phyloP scores from a whole-genome alignment of 2,888 invertebrate species.

The Drymonia ruficornis region DNA sequence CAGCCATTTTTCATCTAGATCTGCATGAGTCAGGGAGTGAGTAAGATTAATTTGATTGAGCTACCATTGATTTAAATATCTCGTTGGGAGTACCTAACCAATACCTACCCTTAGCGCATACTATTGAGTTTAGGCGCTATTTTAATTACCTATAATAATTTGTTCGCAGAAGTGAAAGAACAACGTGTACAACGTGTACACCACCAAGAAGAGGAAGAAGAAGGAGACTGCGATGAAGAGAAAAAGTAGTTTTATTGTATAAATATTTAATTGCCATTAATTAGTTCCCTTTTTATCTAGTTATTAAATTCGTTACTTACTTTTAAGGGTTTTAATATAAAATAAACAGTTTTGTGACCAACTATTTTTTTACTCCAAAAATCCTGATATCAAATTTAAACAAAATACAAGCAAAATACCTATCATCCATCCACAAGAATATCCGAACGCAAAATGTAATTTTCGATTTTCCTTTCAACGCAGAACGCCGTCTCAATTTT shows the following conservation, averaged over 20 bases:
- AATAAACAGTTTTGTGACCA: not conserved
- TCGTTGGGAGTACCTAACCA: no score
- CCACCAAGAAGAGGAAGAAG: slow-evolving; percentile 40
- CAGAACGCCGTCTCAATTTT: no score
- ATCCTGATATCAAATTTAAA: no score
- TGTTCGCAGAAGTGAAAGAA: slow-evolving; percentile 12
- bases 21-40: no score
- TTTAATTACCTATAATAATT: slow-evolving; percentile 14
- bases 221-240: slow-evolving; percentile 56
- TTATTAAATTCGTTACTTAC: slow-evolving; percentile 36
- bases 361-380: not conserved
- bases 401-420: no score
- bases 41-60: no score
- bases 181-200: slow-evolving; percentile 20
- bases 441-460: not conserved
- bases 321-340: slow-evolving; percentile 26
- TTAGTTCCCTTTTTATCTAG: slow-evolving; percentile 38
- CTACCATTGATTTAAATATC: no score
- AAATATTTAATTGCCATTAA: slow-evolving; percentile 44
- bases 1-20: no score
- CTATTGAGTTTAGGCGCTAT: no score
- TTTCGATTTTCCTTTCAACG: not conserved
- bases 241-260: slow-evolving; percentile 24
- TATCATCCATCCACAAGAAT: no score
- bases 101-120: no score